Evolutionary conservation across 2,888 invertebrate species (phyloP).

Genomic region (Agrypnus murinus): DNA sequence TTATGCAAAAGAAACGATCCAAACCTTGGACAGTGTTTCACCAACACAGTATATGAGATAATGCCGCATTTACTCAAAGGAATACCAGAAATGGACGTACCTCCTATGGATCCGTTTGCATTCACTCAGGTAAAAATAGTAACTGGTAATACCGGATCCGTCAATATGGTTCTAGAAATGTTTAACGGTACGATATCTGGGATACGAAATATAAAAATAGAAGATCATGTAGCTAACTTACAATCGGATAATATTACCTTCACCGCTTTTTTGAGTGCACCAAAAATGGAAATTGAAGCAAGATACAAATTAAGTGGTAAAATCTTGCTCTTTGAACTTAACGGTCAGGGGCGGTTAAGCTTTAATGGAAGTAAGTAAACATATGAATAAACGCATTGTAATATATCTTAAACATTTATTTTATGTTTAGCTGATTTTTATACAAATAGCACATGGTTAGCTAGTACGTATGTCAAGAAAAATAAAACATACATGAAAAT

Average conservation of each 20-base stretch:
- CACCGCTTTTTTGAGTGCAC: constrained; percentile 20
- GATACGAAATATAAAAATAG: constrained; percentile 56
- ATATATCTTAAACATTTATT: background rate
- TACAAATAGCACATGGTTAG: background rate
- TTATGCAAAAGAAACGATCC: constrained; percentile 62
- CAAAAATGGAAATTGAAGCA: constrained; percentile 57
- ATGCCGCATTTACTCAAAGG: constrained; percentile 62
- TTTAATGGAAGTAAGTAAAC: constrained; percentile 5
- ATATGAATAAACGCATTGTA: too few species aligned
- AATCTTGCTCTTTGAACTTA: constrained; percentile 26
- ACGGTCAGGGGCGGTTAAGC: background rate
- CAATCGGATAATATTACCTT: constrained; percentile 23
- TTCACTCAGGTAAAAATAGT: constrained; percentile 59
- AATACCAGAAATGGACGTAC: constrained; percentile 64
- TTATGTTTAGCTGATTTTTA: background rate
- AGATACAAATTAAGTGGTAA: constrained; percentile 56
- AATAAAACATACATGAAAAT: background rate
- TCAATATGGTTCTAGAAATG: constrained; percentile 60
- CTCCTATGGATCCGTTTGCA: constrained; percentile 63
- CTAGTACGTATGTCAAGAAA: background rate
- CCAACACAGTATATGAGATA: constrained; percentile 60
- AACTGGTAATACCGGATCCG: constrained; percentile 57
- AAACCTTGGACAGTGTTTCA: constrained; percentile 63
- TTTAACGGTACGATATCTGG: constrained; percentile 58
- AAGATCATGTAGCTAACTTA: constrained; percentile 43